These are phyloP conservation scores for Saccopteryx bilineata DNA, from an alignment of 2,113 vertebrate species.

Conservation along the genomic window DNA sequence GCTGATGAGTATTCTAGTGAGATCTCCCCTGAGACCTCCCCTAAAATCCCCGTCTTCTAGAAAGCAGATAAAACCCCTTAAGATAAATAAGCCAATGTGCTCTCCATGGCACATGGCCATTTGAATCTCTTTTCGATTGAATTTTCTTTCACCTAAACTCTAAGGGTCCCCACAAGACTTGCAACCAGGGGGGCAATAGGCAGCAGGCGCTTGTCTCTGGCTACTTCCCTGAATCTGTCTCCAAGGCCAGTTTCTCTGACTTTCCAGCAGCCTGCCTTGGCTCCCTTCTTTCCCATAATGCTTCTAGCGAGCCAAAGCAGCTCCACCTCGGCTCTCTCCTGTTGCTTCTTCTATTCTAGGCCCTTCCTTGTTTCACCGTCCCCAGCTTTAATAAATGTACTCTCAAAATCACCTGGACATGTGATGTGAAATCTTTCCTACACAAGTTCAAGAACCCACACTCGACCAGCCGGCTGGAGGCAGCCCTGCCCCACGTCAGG, in stretches of 20 bases:
- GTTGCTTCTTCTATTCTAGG: not conserved
- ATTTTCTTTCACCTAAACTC: not conserved
- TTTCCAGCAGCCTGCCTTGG: not conserved
- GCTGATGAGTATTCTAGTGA: no score
- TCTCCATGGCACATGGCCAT: no score
- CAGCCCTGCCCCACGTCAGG: not conserved
- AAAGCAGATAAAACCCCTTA: no score
- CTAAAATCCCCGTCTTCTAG: no score
- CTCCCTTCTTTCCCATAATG: not conserved
- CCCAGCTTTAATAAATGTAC: not conserved
- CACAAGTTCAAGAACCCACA: not conserved
- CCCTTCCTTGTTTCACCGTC: not conserved
- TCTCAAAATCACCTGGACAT: not conserved
- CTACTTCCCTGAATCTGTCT: not conserved
- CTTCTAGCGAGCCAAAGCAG: not conserved
- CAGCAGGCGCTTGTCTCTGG: not conserved
- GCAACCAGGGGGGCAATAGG: not conserved
- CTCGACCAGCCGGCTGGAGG: not conserved
- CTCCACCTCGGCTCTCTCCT: not conserved
- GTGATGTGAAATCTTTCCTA: not conserved
- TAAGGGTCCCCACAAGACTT: not conserved
- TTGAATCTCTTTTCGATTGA: not conserved
- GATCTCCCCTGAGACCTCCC: no score
- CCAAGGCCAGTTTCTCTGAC: not conserved
- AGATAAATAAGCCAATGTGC: no score